Evolutionary conservation across 2,888 invertebrate species (phyloP), one percentile per base, ranked within the genome.

Genomic region (Eucera pruinosa): DNA sequence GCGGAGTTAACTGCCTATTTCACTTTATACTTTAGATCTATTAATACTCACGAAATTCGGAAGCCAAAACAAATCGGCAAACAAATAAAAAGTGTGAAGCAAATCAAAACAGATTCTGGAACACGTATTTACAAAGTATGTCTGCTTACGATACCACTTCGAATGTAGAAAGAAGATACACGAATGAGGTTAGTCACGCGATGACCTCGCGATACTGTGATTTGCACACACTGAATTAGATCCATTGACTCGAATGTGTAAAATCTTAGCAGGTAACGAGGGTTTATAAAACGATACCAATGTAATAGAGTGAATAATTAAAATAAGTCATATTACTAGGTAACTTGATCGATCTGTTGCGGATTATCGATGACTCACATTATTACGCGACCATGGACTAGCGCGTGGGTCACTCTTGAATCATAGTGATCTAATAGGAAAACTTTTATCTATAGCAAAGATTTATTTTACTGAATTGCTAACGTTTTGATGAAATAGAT

Each of bases 331-430:
- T 11, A 13, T 54, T 33, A 11, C 18, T n/a, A n/a, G n/a, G n/a
- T 54, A 54, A 33, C 20, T 11, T 7, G 23, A 55, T 55, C 20
- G 54, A 55, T 36, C 54, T 18, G 60, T 30, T 18, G 23, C 13
- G 13, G n/a, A 45, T 43, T 45, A 58, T 13, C 43, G 18, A n/a
- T 55, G 54, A 39, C 36, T 54, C 54, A 39, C 15, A 20, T 39
- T 23, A 23, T 36, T 36, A 6, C 33, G 30, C 13, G 1, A 18
- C 33, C 30, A 33, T 13, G 30, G 30, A 54, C 9, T 45, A 45
- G n/a, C n/a, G 54, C 30, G 18, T 54, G 33, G 30, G 33, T 54
- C n/a, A 61, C 33, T 47, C 18, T 48, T 25, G 2, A 27, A 50
- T 27, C 18, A 15, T 2, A 25, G 18, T 13, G 20, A 15, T 41